These are phyloP conservation scores for Scaptomyza graminum DNA, from an alignment of 1,140 invertebrate species.

Conservation along the genomic window DNA sequence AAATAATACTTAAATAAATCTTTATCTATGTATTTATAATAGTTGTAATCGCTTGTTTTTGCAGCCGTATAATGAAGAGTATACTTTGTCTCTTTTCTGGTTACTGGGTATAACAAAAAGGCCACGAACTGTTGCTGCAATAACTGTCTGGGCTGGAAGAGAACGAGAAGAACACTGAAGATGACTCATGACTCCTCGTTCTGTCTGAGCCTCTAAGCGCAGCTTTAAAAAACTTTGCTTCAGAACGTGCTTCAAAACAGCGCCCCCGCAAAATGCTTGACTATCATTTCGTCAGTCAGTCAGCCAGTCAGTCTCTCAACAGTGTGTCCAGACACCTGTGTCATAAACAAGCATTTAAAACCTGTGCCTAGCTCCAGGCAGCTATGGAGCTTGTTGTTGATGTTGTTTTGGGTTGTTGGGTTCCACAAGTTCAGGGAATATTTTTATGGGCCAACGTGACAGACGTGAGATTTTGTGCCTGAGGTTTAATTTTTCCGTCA, in stretches of 20 bases:
- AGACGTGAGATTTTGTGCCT: conserved; percentile 9
- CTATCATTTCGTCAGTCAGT: neutral
- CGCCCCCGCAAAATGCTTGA: neutral
- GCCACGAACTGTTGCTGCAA: conserved; percentile 5
- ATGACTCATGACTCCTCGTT: conserved; percentile 42
- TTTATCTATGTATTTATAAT: too few species aligned
- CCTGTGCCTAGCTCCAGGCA: conserved; percentile 19
- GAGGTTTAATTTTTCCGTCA: neutral
- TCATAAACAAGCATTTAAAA: conserved; percentile 52
- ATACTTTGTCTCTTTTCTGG: too few species aligned
- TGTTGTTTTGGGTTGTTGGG: conserved; percentile 5
- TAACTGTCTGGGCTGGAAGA: conserved; percentile 9
- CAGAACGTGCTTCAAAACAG: conserved; percentile 28
- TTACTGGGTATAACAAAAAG: neutral
- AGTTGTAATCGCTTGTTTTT: too few species aligned
- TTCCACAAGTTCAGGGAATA: conserved; percentile 39
- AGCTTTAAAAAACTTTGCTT: conserved; percentile 54
- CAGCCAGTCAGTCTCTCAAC: conserved; percentile 1
- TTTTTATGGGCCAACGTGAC: conserved; percentile 67
- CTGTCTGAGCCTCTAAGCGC: conserved; percentile 47
- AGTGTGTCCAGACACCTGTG: conserved; percentile 45
- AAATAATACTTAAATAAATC: too few species aligned
- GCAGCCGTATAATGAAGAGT: too few species aligned
- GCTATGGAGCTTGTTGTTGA: neutral
- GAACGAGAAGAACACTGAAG: neutral